phyloP scores from a whole-genome alignment of 2,888 invertebrate species.

The Aradus depressus region DNA sequence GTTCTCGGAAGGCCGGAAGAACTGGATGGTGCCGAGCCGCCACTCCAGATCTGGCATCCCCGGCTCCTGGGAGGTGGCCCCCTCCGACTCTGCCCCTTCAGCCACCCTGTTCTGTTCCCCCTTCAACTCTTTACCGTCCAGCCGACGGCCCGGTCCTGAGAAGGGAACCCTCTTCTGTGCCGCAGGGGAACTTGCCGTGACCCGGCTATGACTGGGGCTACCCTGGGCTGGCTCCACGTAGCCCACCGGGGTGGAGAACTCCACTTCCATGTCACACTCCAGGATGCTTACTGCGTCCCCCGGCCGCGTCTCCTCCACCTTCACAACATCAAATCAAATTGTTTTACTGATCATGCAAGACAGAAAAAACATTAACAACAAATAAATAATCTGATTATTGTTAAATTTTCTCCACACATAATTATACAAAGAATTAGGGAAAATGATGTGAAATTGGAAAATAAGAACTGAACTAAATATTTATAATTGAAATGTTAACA shows the following conservation, averaged over 20 bases:
- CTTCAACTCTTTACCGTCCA: slow-evolving; percentile 19
- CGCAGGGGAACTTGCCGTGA: neutral
- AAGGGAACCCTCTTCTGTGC: slow-evolving; percentile 8
- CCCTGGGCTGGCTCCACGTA: slow-evolving; percentile 59
- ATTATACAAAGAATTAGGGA: no score
- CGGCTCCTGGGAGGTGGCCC: neutral
- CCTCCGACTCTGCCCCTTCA: neutral
- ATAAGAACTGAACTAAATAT: no score
- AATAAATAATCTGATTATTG: no score
- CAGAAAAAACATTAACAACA: no score
- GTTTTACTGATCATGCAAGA: no score
- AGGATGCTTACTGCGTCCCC: slow-evolving; percentile 93
- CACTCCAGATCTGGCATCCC: slow-evolving; percentile 95
- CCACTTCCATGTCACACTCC: slow-evolving; percentile 99
- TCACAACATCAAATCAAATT: no score
- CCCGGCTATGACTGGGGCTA: neutral
- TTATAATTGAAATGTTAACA: no score
- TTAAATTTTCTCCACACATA: no score
- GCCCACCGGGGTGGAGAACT: slow-evolving; percentile 93
- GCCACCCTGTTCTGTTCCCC: no score
- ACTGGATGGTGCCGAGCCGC: slow-evolving; percentile 68
- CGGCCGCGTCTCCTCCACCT: slow-evolving; percentile 91
- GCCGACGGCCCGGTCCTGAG: slow-evolving; percentile 10
- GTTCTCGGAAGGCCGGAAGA: no score
- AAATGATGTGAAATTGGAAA: no score